These are phyloP conservation scores for Acrocephalus arundinaceus DNA, from an alignment of 2,113 vertebrate species.

Conservation along the genomic window DNA sequence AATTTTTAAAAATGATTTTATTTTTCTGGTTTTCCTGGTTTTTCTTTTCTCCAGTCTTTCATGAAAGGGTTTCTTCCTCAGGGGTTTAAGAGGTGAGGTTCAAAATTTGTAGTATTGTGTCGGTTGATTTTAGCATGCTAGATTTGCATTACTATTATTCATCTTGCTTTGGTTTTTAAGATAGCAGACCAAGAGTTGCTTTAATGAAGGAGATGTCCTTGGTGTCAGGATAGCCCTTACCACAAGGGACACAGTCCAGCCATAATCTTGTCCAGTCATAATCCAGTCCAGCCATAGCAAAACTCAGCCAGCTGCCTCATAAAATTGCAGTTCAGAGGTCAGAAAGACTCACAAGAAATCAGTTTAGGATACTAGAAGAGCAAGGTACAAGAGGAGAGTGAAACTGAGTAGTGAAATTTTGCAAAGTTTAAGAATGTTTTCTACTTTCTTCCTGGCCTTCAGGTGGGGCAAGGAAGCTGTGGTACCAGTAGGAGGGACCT, in stretches of 20 bases:
- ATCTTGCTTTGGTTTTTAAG: neutral
- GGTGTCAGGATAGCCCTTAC: neutral
- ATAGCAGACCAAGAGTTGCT: neutral
- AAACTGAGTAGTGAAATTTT: neutral
- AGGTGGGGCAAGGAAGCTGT: neutral
- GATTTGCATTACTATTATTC: neutral
- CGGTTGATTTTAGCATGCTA: neutral
- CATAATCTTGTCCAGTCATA: neutral
- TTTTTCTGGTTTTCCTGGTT: neutral
- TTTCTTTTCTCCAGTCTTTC: neutral
- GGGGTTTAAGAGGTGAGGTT: neutral
- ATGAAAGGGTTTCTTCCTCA: neutral
- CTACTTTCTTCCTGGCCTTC: neutral
- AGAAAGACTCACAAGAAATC: neutral
- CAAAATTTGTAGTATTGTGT: neutral
- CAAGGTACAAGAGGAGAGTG: accelerated
- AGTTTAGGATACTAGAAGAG: neutral
- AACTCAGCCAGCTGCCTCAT: neutral
- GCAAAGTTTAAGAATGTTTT: neutral
- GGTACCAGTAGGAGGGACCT: neutral
- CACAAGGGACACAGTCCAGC: neutral
- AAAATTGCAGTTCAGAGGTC: neutral
- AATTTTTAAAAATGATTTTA: neutral
- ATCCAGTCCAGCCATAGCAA: neutral
- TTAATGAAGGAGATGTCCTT: neutral